Conservation (phyloP, 2,113 vertebrate species). For the Salminus brasiliensis region DNA sequence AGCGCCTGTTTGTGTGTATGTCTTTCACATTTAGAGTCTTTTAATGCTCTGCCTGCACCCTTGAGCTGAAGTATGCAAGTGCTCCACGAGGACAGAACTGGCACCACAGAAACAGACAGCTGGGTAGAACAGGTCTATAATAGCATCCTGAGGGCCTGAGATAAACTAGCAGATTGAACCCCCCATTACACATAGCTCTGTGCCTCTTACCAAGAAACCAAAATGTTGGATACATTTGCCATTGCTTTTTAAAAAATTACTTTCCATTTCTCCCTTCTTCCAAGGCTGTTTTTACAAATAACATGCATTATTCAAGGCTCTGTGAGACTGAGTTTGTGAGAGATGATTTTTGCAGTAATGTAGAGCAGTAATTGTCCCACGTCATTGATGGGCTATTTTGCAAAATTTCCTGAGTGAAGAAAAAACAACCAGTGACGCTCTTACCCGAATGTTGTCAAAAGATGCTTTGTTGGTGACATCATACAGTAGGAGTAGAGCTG, state of each 20-base stretch:
- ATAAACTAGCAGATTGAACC: not conserved
- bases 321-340: too few species aligned
- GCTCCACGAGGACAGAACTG: not conserved
- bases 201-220: not conserved
- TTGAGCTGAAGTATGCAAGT: not conserved
- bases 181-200: too few species aligned
- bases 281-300: not conserved
- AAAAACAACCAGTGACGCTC: not conserved
- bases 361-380: not conserved
- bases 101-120: conserved; percentile 4
- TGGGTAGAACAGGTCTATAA: not conserved
- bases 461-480: conserved; percentile 32
- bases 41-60: not conserved
- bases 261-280: not conserved
- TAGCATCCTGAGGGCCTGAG: not conserved
- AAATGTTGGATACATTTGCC: not conserved
- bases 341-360: not conserved
- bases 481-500: conserved; percentile 26
- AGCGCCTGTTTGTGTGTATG: not conserved
- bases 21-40: not conserved
- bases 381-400: not conserved
- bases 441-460: conserved; percentile 35
- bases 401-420: not conserved
- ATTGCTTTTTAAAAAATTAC: not conserved
- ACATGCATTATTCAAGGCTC: not conserved